Percentiles rank a stretch among this genome's conserved stretches.
These are phyloP conservation scores for Epistrophe eligans DNA, from an alignment of 2,888 invertebrate genomes.

Conservation along the genomic window DNA sequence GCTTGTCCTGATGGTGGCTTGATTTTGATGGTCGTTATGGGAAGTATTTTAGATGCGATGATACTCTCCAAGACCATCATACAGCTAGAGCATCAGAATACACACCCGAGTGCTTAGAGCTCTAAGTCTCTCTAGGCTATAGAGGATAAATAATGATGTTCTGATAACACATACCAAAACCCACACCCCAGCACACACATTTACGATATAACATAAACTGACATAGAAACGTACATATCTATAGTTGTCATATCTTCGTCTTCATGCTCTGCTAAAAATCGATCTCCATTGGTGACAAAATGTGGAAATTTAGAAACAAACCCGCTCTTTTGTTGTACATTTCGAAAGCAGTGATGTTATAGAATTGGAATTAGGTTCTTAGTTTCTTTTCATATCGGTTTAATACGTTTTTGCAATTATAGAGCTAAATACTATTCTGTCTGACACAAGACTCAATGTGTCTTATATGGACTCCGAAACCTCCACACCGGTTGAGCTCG, in stretches of 20 bases:
- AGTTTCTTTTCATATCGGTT: no score
- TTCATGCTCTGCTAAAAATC: conserved; percentile 50
- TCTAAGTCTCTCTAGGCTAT: conserved; percentile 41
- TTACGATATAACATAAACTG: conserved; percentile 7
- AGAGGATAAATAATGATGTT: conserved; percentile 65
- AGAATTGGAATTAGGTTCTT: neutral
- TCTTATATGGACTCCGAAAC: no score
- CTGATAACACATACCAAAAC: conserved; percentile 41
- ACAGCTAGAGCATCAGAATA: conserved; percentile 6
- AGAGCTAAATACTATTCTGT: no score
- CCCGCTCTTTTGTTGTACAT: neutral
- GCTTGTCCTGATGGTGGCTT: neutral
- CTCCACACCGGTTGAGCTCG: no score
- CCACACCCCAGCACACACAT: neutral
- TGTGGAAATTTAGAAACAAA: conserved; percentile 37
- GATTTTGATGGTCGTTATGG: conserved; percentile 53
- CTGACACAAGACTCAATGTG: no score
- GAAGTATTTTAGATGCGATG: conserved; percentile 46
- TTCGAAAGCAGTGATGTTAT: conserved; percentile 1
- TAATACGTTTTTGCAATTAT: no score
- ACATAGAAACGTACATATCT: conserved; percentile 8
- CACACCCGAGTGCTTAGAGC: conserved; percentile 31
- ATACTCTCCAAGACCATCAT: conserved; percentile 35
- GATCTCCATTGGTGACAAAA: conserved; percentile 60
- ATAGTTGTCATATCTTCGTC: conserved; percentile 12